phyloP scores from a whole-genome alignment of 2,797 vertebrate species.

The Sciurus carolinensis region DNA sequence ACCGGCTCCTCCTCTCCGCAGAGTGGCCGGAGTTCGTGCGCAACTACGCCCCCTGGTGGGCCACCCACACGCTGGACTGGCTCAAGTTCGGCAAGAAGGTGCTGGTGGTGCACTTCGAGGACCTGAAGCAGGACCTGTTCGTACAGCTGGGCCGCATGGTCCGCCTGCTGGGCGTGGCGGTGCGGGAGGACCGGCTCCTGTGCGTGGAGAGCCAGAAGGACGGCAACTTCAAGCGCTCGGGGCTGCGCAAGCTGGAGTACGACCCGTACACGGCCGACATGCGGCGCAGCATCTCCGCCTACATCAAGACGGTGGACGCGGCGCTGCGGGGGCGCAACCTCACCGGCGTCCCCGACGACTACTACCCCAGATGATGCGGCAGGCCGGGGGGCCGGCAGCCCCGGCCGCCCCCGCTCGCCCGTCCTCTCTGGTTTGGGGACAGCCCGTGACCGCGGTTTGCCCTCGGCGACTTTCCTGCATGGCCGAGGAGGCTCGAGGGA shows the following conservation, averaged over 20 bases:
- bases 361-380: conserved; percentile 95
- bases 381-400: rapidly evolving
- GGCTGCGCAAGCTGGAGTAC: conserved; percentile 96
- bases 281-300: conserved; percentile 92
- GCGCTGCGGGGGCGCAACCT: conserved; percentile 94
- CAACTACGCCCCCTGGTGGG: conserved; percentile 99
- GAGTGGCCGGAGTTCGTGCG: conserved; percentile 99
- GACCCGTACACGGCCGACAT: conserved; percentile 97
- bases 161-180: conserved; percentile 92
- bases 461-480: conserved; percentile 84
- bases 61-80: conserved; percentile 97
- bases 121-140: conserved; percentile 96
- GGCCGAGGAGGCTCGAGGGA: conserved; percentile 72
- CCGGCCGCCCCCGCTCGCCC: neutral
- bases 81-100: conserved; percentile 94
- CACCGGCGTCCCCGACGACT: conserved; percentile 95
- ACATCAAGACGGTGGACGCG: conserved; percentile 94
- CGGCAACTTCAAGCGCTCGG: conserved; percentile 98
- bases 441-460: conserved; percentile 79
- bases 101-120: conserved; percentile 97
- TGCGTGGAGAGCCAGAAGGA: conserved; percentile 99
- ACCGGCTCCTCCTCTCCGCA: conserved; percentile 81
- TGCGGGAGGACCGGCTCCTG: conserved; percentile 95
- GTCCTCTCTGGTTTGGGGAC: conserved; percentile 65
- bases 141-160: conserved; percentile 95